Evolutionary conservation across 1,140 invertebrate species (phyloP).

Genomic region (Danaus melanippus): DNA sequence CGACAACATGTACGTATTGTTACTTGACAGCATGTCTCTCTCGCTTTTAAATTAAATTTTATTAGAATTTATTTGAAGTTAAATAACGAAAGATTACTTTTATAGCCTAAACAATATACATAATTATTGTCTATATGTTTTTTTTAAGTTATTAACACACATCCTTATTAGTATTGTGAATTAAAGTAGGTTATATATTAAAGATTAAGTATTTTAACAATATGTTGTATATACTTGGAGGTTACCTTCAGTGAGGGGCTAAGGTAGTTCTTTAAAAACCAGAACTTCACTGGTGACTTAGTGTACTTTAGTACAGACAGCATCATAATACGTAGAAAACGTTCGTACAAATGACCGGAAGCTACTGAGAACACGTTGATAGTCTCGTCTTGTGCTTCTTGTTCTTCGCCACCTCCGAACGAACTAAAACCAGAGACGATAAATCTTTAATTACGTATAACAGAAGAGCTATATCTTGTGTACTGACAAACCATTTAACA

Average conservation of each 20-base stretch:
- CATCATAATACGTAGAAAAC: slow-evolving; percentile 99
- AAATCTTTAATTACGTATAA: background rate
- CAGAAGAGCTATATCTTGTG: background rate
- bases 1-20: no score
- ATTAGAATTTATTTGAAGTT: no score
- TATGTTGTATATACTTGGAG: no score
- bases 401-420: slow-evolving; percentile 77
- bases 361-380: slow-evolving; percentile 99
- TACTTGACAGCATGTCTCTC: no score
- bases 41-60: no score
- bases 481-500: background rate
- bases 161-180: background rate
- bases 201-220: background rate
- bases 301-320: slow-evolving; percentile 96
- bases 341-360: slow-evolving; percentile 98
- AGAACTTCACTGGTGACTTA: slow-evolving; percentile 98
- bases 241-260: slow-evolving; percentile 94
- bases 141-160: no score
- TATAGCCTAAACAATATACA: no score
- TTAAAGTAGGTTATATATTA: background rate
- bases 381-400: slow-evolving; percentile 84
- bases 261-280: slow-evolving; percentile 99
- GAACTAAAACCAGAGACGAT: slow-evolving; percentile 72
- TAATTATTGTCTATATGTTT: no score
- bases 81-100: no score